Percentiles rank a stretch among this genome's conserved stretches.
Evolutionary conservation across 2,113 vertebrate species (phyloP).

Genomic region (Puntigrus tetrazona): DNA sequence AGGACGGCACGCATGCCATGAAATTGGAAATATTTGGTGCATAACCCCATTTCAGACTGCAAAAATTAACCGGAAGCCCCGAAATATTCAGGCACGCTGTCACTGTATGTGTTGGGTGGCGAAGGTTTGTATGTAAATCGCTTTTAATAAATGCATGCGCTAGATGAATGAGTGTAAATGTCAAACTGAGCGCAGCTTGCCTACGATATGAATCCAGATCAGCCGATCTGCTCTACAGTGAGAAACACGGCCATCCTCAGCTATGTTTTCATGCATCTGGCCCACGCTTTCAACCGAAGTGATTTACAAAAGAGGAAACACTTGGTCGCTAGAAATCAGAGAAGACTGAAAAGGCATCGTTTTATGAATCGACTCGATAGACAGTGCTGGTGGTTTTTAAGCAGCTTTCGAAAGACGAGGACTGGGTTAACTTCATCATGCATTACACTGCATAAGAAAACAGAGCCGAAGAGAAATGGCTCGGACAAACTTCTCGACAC

Average conservation of each 20-base stretch:
- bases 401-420: too few species aligned
- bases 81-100: neutral
- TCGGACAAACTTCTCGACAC: neutral
- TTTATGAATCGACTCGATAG: neutral
- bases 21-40: slow-evolving; percentile 25
- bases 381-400: too few species aligned
- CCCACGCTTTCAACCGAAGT: too few species aligned
- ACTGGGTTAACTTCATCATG: neutral
- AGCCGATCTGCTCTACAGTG: neutral
- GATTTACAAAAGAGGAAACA: neutral
- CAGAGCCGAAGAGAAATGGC: neutral
- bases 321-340: neutral
- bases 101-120: neutral
- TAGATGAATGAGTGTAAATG: neutral
- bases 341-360: neutral
- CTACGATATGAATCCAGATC: neutral
- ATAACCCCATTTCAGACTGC: slow-evolving; percentile 6
- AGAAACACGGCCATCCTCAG: neutral
- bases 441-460: neutral
- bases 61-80: neutral
- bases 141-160: neutral
- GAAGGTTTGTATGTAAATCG: neutral
- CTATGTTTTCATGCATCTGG: neutral
- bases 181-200: neutral
- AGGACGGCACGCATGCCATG: neutral